phyloP scores from a whole-genome alignment of 2,113 vertebrate species.

The Ptyas mucosa region DNA sequence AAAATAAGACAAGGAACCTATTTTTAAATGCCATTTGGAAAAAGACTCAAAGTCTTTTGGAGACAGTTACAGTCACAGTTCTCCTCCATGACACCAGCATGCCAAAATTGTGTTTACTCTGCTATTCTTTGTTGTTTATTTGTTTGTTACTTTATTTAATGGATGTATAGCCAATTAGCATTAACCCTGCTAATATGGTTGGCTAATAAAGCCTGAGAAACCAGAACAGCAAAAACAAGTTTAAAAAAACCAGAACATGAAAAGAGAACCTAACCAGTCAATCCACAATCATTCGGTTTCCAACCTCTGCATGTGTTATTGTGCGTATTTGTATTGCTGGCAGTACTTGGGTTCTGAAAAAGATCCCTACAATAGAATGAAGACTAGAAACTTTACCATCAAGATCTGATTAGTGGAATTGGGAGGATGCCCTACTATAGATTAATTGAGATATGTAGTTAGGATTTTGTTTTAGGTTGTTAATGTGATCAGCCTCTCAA shows the following conservation, averaged over 20 bases:
- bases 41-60: neutral
- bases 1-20: neutral
- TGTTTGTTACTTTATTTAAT: neutral
- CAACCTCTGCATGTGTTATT: neutral
- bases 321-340: neutral
- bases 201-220: neutral
- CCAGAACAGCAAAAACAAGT: neutral
- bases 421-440: neutral
- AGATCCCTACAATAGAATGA: neutral
- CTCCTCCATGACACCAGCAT: neutral
- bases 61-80: neutral
- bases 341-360: neutral
- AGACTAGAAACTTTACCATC: neutral
- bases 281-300: neutral
- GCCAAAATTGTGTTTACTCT: neutral
- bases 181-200: neutral
- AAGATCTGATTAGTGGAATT: neutral
- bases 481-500: neutral
- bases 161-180: neutral
- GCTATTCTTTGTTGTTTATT: neutral
- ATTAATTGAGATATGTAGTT: neutral
- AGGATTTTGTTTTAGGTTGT: neutral
- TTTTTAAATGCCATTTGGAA: neutral
- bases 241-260: neutral
- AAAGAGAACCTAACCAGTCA: neutral